Percentiles rank a stretch among this genome's conserved stretches.
phyloP scores from a whole-genome alignment of 2,797 vertebrate genomes.

The Diceros bicornis region DNA sequence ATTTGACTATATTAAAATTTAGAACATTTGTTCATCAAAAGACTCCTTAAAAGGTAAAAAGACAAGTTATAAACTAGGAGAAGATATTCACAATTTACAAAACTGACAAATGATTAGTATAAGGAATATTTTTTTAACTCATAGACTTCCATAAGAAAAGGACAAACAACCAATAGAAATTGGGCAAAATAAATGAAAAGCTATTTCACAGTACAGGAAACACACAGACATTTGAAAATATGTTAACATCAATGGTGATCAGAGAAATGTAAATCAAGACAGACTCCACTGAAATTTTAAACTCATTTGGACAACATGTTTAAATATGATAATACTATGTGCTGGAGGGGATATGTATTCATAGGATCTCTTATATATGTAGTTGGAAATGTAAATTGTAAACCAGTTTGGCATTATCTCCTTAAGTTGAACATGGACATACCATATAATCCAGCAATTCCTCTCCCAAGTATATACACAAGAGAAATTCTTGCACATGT shows the following conservation, averaged over 20 bases:
- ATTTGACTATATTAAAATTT: no score
- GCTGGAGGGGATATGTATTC: not conserved
- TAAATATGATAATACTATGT: not conserved
- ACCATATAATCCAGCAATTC: conserved; percentile 4
- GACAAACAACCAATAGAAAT: not conserved
- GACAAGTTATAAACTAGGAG: not conserved
- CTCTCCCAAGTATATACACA: not conserved
- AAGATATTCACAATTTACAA: not conserved
- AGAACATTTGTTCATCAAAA: conserved; percentile 6
- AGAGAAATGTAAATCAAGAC: conserved; percentile 10
- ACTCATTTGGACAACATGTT: not conserved
- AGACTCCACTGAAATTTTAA: conserved; percentile 29
- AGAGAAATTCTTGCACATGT: not conserved
- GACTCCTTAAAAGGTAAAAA: not conserved
- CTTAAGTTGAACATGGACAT: not conserved
- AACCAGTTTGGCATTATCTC: not conserved
- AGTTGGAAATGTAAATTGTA: conserved; percentile 9
- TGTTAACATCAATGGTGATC: not conserved
- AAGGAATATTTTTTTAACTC: not conserved
- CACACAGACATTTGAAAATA: not conserved
- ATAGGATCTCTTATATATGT: not conserved
- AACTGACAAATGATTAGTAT: conserved; percentile 2
- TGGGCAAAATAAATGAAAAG: not conserved
- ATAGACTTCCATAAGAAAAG: not conserved
- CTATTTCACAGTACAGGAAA: conserved; percentile 10